phyloP scores from a whole-genome alignment of 2,113 vertebrate genomes.

The Cygnus buccinator region DNA sequence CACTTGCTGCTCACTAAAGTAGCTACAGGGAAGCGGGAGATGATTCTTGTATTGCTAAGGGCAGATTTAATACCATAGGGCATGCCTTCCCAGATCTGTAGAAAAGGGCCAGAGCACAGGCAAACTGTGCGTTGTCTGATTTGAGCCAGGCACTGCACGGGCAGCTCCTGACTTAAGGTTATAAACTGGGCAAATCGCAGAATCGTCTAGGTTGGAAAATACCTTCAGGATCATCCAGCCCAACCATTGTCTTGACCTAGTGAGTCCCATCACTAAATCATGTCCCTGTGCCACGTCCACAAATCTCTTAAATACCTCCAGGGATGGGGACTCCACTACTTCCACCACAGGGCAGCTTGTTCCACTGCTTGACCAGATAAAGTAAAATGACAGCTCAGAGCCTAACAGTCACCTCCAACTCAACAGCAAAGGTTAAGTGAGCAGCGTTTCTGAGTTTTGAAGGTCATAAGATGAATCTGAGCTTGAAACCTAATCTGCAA shows the following conservation, averaged over 20 bases:
- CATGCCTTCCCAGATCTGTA: neutral
- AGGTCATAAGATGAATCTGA: neutral
- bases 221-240: neutral
- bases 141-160: neutral
- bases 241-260: neutral
- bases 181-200: neutral
- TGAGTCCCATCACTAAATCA: neutral
- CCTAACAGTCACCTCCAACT: neutral
- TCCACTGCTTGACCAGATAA: neutral
- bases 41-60: neutral
- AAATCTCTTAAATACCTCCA: neutral
- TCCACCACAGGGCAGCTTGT: neutral
- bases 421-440: rapidly evolving
- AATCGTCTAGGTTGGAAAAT: no score
- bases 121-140: rapidly evolving
- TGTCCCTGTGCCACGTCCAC: neutral
- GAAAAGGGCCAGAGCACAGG: neutral
- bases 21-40: neutral
- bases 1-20: neutral
- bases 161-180: neutral
- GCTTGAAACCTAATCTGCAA: neutral
- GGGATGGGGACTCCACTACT: neutral
- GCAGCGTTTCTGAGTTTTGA: neutral
- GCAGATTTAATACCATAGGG: neutral
- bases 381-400: neutral